Evolutionary conservation across 2,797 vertebrate genomes (phyloP), one percentile per base, ranked within the genome.

Genomic region (Apodemus agrarius): DNA sequence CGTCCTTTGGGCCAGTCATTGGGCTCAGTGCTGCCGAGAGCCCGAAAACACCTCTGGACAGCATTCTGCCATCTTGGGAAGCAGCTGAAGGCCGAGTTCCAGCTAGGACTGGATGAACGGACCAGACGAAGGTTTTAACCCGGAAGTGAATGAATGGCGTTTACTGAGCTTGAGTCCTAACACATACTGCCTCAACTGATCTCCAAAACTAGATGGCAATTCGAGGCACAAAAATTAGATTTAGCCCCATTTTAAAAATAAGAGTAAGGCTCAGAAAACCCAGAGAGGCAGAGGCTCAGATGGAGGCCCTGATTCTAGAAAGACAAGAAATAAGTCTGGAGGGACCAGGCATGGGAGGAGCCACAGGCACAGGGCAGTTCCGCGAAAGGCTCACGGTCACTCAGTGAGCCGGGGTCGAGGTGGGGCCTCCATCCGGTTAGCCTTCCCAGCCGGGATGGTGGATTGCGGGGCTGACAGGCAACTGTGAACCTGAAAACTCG

Each of bases 321-420:
- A 85, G 54, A 79, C 31, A 17, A 19, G 59, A n/a, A 34, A 65
- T 26, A 3, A 57, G 12, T 72, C 63, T 24, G 72, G 40, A n/a
- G 26, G 16, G 11, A 43, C 43, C 43, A 65, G 80, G 24, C 17
- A n/a, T 29, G 1, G 14, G 34, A n/a, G 10, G 63, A 24, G 26
- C 14, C 63, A 29, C 1, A 0, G 61, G n/a, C 1, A 9, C 9
- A 37, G 54, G 29, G 26, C 21, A 21, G 37, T 14, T 52, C 57
- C 6, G 5, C 17, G 57, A 31, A 10, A 84, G 72, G 76, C 3
- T 40, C 75, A 4, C 0, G 67, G 54, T 82, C 49, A 49, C 9
- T 7, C 14, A 0, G 0, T 1, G 34, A 29, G 57, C 65, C 14
- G 0, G 2, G 24, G 43, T 14, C 24, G 22, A 40, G 22, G 21